Evolutionary conservation across 2,113 vertebrate species (phyloP).

Genomic region (Peromyscus californicus): DNA sequence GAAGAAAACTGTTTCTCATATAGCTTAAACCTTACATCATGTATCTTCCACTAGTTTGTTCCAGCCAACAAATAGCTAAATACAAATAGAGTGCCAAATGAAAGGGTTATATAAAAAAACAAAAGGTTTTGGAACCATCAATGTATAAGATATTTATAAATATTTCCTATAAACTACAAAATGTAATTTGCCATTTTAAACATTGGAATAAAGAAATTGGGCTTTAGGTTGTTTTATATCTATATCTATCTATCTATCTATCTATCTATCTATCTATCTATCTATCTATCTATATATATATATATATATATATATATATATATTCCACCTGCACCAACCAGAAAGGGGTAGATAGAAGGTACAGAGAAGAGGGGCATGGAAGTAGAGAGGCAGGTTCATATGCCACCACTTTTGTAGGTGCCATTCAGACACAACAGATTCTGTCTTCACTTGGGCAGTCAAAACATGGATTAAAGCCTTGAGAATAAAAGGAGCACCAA

Average conservation of each 20-base stretch:
- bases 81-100: not conserved
- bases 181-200: not conserved
- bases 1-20: not conserved
- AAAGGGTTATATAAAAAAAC: constrained; percentile 2
- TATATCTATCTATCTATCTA: too few species aligned
- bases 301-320: too few species aligned
- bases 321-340: not conserved
- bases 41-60: not conserved
- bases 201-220: not conserved
- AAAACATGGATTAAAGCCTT: not conserved
- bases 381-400: not conserved
- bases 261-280: too few species aligned
- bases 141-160: not conserved
- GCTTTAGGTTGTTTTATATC: not conserved
- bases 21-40: not conserved
- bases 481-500: not conserved
- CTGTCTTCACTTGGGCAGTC: not conserved
- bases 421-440: not conserved
- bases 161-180: not conserved
- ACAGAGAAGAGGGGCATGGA: not conserved
- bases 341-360: not conserved
- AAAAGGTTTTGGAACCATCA: not conserved
- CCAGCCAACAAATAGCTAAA: not conserved
- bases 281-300: too few species aligned
- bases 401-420: not conserved